Evolutionary conservation across 2,888 invertebrate genomes (phyloP), one percentile per base, ranked within the genome.

Genomic region (Nomada hirtipes): DNA sequence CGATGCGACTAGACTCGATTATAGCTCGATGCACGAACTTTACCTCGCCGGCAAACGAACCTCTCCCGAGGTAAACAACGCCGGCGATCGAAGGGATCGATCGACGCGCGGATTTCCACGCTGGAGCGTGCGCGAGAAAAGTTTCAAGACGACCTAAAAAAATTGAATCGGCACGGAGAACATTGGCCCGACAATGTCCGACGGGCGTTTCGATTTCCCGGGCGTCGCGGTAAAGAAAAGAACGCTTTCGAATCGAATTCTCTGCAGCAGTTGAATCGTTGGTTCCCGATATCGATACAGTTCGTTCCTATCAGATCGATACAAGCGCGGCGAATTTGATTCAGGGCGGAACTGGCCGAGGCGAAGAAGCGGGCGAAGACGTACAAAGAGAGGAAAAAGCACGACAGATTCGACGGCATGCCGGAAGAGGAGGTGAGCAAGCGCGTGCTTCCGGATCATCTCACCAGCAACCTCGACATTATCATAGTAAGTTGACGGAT

Each of bases 361-460:
- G 94, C 94, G 79, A 94, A 94, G 89, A 94, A 94, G 84, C 91
- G 92, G 61, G 93, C 93, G 61, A 93, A 94, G 87, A 93, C 93
- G 85, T 94, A 93, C 90, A 98, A 98, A 94, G 98, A 98, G 94
- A 96, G 98, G 91, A 98, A 98, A 95, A 98, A 98, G 94, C 98
- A 98, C 94, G 98, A 98, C 95, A 96, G 98, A 84, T 98, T 98
- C 94, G 98, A 98, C 95, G 98, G 98, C 82, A 97, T 99, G 97
- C 97, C 98, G 83, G 99, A 99, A 94, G 98, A 98, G 94, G 99
- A 99, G 95, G 98, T 99, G 64, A 96, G 98, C 81, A 97, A 98
- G 92, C 96, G 98, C 91, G 97, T 98, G 88, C 96, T 99, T 93
- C 99, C 99, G 82, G 99, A 99, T 95, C 98, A 99, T 94, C 96